Evolutionary conservation across 2,797 vertebrate genomes (phyloP).

Genomic region (Hemitrygon akajei): DNA sequence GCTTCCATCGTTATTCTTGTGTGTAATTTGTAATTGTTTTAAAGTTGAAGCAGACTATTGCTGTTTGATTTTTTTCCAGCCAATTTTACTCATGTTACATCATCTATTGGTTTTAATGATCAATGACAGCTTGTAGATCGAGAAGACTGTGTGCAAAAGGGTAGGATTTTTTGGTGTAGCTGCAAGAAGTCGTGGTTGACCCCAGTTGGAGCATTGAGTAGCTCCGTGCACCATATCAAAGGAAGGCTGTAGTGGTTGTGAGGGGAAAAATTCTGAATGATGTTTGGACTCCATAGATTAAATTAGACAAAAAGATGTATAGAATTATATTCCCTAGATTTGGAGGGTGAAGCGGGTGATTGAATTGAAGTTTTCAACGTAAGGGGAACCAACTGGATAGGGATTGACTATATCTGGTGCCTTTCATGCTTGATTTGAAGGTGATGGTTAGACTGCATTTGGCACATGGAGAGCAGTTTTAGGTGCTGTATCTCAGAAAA

Average conservation of each 20-base stretch:
- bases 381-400: not conserved
- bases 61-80: not conserved
- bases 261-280: not conserved
- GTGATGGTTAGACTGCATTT: no score
- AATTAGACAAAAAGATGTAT: not conserved
- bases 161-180: not conserved
- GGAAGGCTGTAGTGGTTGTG: no score
- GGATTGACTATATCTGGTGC: not conserved
- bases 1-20: not conserved
- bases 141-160: not conserved
- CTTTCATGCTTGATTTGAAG: no score
- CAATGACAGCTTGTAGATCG: not conserved
- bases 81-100: not conserved
- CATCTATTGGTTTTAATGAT: not conserved
- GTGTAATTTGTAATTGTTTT: not conserved
- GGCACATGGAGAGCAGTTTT: no score
- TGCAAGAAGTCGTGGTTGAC: not conserved
- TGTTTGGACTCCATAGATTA: not conserved
- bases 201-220: not conserved
- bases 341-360: not conserved
- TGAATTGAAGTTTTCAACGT: not conserved
- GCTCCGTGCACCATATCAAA: no score
- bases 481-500: no score
- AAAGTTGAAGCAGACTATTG: not conserved
- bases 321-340: not conserved